Base-by-base conservation (phyloP, 1,140 invertebrate species). In the Stegodyphus dumicola region DNA sequence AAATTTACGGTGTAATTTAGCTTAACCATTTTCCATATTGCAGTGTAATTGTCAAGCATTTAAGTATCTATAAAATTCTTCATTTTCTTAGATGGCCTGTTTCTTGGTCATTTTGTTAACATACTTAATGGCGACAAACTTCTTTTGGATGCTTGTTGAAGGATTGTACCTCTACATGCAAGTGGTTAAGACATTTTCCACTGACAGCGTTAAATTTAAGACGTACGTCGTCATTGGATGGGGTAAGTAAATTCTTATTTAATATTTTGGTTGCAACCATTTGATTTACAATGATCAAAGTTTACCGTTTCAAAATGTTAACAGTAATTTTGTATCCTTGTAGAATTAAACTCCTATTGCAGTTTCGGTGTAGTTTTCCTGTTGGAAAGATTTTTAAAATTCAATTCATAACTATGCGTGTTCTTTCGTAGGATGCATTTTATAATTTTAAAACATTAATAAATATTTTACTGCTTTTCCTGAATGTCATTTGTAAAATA, bases 141-240 rank as follows among this genome's bases (percentile, higher is more conserved):
- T 98, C 91, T 98, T 97, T 91, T 98, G 97, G 97, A 98, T 98
- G 97, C 95, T 99, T 89, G 95, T 98, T 1, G 97, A 99, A 93
- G 97, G 96, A 77, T 91, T 99, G 5, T 98, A 98, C 91, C 92
- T 99, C 9, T 98, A 98, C 90, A 95, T 97, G 89, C 91, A 98
- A 77, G 96, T 98, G 18, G 96, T 98, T 54, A 95, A 96, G 91
- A 97, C 96, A 3, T 96, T 97, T 89, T 95, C 95, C 6, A 94
- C 95, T 60, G 96, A 98, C 89, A 96, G 96, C 89, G 95, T 98
- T 86, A 95, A 95, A 90, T 92, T 97, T 48, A 92, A 94, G 90
- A 93, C 95, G 64, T 98, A 97, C 90, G 92, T 94, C 6, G 90
- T 94, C n/a, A 95, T 98, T 86, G 97, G 97, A 80, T 99, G 97